phyloP scores from a whole-genome alignment of 2,797 vertebrate species.

The Dendrocincla fuliginosa region DNA sequence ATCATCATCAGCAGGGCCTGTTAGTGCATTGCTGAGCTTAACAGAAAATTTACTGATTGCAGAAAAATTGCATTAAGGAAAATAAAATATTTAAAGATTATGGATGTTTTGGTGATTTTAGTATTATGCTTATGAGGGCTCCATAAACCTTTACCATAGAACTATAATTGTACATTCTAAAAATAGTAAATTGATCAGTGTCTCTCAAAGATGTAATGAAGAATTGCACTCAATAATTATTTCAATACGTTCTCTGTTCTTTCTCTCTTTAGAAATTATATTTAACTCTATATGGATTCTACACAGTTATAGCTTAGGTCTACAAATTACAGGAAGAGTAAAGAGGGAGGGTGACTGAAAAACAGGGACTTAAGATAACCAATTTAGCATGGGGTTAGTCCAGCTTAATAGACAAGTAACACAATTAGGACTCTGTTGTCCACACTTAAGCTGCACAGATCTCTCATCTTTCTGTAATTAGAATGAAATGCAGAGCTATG shows the following conservation, averaged over 20 bases:
- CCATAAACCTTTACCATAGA: background rate
- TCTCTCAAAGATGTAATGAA: background rate
- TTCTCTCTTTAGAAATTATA: background rate
- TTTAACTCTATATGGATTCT: background rate
- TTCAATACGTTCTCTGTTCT: background rate
- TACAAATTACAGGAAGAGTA: background rate
- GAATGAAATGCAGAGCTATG: constrained; percentile 34
- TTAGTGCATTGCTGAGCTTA: background rate
- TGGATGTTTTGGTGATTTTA: background rate
- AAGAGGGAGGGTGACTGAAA: background rate
- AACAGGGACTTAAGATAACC: background rate
- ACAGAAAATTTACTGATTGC: background rate
- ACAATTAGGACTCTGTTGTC: constrained; percentile 2
- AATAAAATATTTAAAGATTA: background rate
- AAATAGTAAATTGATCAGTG: background rate
- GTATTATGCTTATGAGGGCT: background rate
- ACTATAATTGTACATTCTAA: background rate
- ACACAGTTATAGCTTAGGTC: background rate
- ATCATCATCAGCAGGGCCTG: background rate
- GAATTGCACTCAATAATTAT: background rate
- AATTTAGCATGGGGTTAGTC: background rate
- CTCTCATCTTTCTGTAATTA: constrained; percentile 23
- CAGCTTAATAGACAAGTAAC: constrained; percentile 13
- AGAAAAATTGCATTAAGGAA: background rate
- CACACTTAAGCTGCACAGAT: background rate